phyloP scores from a whole-genome alignment of 2,797 vertebrate species.

The Triplophysa yarkandensis region DNA sequence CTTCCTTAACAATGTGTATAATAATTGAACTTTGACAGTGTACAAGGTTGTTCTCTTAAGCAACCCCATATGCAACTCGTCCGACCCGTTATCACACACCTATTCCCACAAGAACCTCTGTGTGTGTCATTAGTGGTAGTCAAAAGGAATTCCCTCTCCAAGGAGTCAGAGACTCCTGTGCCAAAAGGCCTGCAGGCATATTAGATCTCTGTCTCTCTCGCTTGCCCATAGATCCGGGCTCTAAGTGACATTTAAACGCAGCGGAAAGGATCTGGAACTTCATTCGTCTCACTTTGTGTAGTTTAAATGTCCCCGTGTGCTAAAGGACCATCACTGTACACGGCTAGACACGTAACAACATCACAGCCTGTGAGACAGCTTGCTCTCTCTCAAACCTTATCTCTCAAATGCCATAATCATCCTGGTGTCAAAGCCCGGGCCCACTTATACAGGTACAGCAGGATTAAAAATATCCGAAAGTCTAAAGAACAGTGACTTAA shows the following conservation, averaged over 20 bases:
- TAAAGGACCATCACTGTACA: conserved; percentile 37
- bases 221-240: conserved; percentile 36
- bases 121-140: conserved; percentile 58
- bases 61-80: conserved; percentile 6
- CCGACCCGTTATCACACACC: conserved; percentile 40
- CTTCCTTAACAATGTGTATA: conserved; percentile 24
- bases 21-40: conserved; percentile 10
- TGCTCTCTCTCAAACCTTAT: conserved; percentile 12
- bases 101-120: conserved; percentile 41
- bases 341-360: conserved; percentile 36
- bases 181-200: conserved; percentile 57
- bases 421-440: conserved; percentile 15
- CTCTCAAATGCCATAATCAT: conserved; percentile 20
- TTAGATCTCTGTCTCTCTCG: conserved; percentile 40
- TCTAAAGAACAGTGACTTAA: conserved; percentile 32
- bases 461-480: conserved; percentile 8
- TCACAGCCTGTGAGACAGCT: conserved; percentile 18
- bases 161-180: conserved; percentile 54
- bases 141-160: conserved; percentile 60
- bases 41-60: not conserved
- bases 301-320: conserved; percentile 34
- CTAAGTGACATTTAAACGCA: conserved; percentile 54
- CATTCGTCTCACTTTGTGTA: conserved; percentile 42
- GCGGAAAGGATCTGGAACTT: conserved; percentile 33
- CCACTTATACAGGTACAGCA: conserved; percentile 15